Evolutionary conservation across 2,113 vertebrate genomes (phyloP), one percentile per base, ranked within the genome.

Genomic region (Peromyscus maniculatus): DNA sequence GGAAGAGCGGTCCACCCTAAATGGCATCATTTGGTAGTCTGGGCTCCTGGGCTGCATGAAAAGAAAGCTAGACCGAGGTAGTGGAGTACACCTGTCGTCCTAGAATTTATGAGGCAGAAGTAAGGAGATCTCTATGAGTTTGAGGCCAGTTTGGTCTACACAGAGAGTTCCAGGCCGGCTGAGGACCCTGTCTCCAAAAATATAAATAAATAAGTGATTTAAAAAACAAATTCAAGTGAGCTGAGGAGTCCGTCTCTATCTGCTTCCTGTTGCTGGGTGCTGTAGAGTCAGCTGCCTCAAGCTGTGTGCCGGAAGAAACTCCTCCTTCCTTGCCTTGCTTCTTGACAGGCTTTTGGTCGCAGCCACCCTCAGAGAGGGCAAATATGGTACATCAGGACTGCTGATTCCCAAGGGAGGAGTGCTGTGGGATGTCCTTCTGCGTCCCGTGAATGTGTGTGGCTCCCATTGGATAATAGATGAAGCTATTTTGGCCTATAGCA

Each of bases 211-310:
- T 36, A 71, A 8, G 4, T 74, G 11, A 74, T 39, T 74, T 43
- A 74, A 72, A 71, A 72, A 72, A 9, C 1, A 17, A 4, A 28
- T 24, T 28, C 10, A 31, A 86, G 39, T 66, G 82, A 66, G 59
- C 59, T 26, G 26, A 66, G 59, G 1, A 43, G 15, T 31, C 57
- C 36, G 11, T 43, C 26, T 46, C 11, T 49, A 16, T 66, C 62
- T 67, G 39, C 28, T 49, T 67, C 43, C 62, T 87, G 43, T 6
- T 21, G 2, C 39, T 49, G 46, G 21, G 28, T 49, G 64, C 28
- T 0, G 0, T 10, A 2, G 10, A 33, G 33, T 49, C 84, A 67
- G 64, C 64, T 0, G 10, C 43, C 17, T 67, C 2, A 0, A 22
- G 9, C 64, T 49, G 11, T 13, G 43, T 28, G 15, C 24, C 59